phyloP scores from a whole-genome alignment of 2,797 vertebrate species.

The Allobates femoralis region DNA sequence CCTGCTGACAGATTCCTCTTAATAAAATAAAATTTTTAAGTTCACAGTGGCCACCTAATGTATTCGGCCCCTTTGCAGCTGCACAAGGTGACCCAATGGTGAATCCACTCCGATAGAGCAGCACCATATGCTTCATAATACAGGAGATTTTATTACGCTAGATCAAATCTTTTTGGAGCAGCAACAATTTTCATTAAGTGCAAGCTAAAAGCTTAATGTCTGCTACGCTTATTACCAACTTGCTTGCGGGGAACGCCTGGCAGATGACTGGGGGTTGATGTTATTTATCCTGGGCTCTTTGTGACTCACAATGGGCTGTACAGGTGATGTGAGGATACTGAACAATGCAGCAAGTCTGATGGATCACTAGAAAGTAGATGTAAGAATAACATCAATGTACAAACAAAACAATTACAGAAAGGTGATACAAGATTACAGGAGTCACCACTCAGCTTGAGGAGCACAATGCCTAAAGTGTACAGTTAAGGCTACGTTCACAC shows the following conservation, averaged over 20 bases:
- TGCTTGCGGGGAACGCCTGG: background rate
- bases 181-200: background rate
- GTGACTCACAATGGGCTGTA: background rate
- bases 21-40: no score
- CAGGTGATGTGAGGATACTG: slow-evolving; percentile 12
- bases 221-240: background rate
- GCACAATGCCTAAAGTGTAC: background rate
- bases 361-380: background rate
- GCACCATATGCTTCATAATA: background rate
- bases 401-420: background rate
- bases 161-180: background rate
- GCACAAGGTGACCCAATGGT: no score
- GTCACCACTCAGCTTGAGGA: background rate
- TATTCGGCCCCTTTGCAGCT: background rate
- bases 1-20: no score
- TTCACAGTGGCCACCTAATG: no score
- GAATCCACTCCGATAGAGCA: background rate
- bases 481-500: no score
- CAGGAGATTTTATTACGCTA: background rate
- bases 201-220: background rate
- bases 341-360: background rate
- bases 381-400: slow-evolving; percentile 17
- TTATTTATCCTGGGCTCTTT: background rate
- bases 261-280: background rate
- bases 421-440: background rate